Evolutionary conservation across 2,888 invertebrate genomes (phyloP).

Genomic region (Cheilosia vernalis): DNA sequence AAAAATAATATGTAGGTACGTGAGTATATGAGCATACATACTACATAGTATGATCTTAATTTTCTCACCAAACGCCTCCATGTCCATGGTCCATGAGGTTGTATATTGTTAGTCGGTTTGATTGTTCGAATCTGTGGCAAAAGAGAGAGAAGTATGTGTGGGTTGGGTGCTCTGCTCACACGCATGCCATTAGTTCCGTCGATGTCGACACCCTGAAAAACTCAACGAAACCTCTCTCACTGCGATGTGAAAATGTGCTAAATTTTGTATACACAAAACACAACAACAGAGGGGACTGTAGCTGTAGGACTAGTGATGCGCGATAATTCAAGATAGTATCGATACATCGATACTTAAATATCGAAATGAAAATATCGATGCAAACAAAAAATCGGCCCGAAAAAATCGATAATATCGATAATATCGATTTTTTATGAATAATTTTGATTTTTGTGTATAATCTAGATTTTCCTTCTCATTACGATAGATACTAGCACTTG

Average conservation of each 20-base stretch:
- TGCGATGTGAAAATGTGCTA: conserved; percentile 23
- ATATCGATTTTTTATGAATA: no score
- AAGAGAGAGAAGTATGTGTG: conserved; percentile 53
- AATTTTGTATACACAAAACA: not conserved
- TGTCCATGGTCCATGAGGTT: conserved; percentile 2
- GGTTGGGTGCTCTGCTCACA: conserved; percentile 44
- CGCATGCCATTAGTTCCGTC: conserved; percentile 49
- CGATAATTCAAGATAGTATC: no score
- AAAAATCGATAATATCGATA: no score
- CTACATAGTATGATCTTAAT: conserved; percentile 16
- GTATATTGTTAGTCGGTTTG: conserved; percentile 1
- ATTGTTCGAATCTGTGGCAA: conserved; percentile 26
- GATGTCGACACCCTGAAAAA: conserved; percentile 70
- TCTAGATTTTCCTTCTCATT: no score
- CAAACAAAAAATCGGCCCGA: no score
- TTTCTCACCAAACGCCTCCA: conserved; percentile 19
- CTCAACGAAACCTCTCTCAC: conserved; percentile 58
- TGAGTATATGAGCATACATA: not conserved
- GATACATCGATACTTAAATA: no score
- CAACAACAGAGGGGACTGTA: conserved; percentile 2
- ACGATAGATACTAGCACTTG: no score
- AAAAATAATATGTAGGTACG: conserved; percentile 30
- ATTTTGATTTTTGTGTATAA: no score
- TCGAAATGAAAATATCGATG: no score
- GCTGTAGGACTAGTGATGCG: no score